Conservation (phyloP, 2,797 vertebrate genomes). For the Chloroceryle inda region DNA sequence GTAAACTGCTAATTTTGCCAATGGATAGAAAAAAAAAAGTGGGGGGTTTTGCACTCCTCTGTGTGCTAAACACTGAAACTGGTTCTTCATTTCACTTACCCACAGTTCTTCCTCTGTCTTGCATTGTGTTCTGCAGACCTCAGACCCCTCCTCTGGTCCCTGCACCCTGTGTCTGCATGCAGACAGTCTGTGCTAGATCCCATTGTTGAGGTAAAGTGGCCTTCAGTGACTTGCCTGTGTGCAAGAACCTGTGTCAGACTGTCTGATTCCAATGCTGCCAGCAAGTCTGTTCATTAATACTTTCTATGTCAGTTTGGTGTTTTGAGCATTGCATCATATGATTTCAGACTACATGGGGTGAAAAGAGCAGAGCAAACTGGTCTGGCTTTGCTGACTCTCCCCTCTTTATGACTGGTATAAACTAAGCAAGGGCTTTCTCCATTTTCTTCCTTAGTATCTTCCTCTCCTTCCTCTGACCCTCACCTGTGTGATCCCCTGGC, state of each 20-base stretch:
- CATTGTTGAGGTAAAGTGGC: accelerated
- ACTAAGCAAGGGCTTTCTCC: neutral
- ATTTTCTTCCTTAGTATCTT: neutral
- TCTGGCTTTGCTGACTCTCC: neutral
- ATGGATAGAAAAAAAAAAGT: neutral
- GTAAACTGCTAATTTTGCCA: neutral
- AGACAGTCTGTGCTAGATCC: no score
- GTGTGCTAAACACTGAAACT: neutral
- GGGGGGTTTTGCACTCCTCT: accelerated
- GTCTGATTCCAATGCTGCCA: neutral
- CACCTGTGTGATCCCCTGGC: neutral
- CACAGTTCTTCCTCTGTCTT: neutral
- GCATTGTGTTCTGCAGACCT: neutral
- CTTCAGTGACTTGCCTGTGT: neutral
- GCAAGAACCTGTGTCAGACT: neutral
- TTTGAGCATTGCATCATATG: neutral
- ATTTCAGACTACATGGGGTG: neutral
- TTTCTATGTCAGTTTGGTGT: neutral
- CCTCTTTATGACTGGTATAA: neutral
- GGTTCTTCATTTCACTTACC: neutral
- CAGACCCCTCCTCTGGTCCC: neutral
- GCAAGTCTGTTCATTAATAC: neutral
- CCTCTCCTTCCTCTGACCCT: neutral
- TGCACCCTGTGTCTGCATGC: neutral
- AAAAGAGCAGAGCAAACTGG: neutral